Base-by-base conservation (phyloP, 2,113 vertebrate species). In the Poecilia latipinna region DNA sequence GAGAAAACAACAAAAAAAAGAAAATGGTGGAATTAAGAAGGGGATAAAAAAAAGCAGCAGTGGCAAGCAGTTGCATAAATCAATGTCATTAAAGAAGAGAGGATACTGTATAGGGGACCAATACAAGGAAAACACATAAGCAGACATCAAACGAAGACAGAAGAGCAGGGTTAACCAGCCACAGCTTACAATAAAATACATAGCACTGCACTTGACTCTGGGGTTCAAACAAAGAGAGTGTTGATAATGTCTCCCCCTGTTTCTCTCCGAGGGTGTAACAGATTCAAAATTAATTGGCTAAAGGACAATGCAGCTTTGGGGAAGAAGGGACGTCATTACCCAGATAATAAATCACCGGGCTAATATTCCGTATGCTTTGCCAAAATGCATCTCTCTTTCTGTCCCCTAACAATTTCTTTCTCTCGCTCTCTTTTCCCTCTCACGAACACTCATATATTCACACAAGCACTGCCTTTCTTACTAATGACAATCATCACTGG, bases 241-340 rank as follows among this genome's bases (percentile, higher is more conserved):
- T 67, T 78, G 65, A 64, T 78, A 28, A 71, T 74, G 26, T 66
- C 70, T 75, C 42, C 68, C 12, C 62, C 65, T 64, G 22, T 65
- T 12, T 44, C 37, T 76, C n/a, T 65, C 61, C 11, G 70, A 83
- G 82, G 82, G 82, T 76, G 61, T 76, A 84, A 84, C 81, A 82
- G 74, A 89, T 88, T 86, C 86, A 72, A 74, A 90, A 91, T 91
- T 90, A 90, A 93, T 91, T 91, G 86, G 88, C 85, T 82, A 86
- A 88, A 89, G 88, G 83, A 93, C 89, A 91, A 90, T 82, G 83
- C 70, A 74, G 86, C 85, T 75, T 91, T 88, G 77, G 82, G 86
- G 77, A 92, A 73, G 77, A 79, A 78, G 87, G 79, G 82, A 87
- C 65, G 19, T 76, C 86, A 89, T 86, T 87, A 88, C 61, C 72